These are phyloP conservation scores for Criorhina ranunculi DNA, from an alignment of 2,888 invertebrate genomes.

Conservation along the genomic window DNA sequence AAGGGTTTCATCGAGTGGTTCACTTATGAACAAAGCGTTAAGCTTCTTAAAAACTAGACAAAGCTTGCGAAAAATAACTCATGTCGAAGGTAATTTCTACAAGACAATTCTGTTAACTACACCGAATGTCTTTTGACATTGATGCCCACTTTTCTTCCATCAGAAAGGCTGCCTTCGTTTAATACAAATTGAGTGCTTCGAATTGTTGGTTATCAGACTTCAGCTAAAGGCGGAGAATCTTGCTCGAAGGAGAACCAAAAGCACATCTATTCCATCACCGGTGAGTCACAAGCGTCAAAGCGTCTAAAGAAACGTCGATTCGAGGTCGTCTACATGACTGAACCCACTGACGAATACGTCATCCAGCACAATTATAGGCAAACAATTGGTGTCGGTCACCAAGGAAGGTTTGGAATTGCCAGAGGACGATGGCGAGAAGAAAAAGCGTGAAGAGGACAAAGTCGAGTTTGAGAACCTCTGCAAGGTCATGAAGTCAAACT, in stretches of 20 bases:
- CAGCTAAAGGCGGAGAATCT: slow-evolving; percentile 96
- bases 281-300: slow-evolving; percentile 96
- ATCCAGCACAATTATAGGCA: slow-evolving; percentile 99
- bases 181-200: too few relatives aligned
- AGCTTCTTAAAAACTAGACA: too few relatives aligned
- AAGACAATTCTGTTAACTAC: too few relatives aligned
- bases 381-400: slow-evolving; percentile 97
- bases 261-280: slow-evolving; percentile 99
- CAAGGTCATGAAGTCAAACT: slow-evolving; percentile 96
- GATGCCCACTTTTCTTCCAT: too few relatives aligned
- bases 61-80: too few relatives aligned
- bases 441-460: slow-evolving; percentile 95
- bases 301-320: slow-evolving; percentile 98
- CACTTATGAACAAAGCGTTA: too few relatives aligned
- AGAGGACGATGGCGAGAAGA: slow-evolving; percentile 98
- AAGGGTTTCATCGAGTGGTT: too few relatives aligned
- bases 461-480: slow-evolving; percentile 87
- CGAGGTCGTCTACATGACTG: slow-evolving; percentile 99
- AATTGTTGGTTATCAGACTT: slow-evolving; percentile 96
- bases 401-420: slow-evolving; percentile 99
- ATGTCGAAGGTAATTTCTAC: too few relatives aligned
- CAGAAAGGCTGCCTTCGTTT: too few relatives aligned
- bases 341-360: slow-evolving; percentile 99
- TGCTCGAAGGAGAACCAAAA: slow-evolving; percentile 99
- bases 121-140: too few relatives aligned